Evolutionary conservation across 2,113 vertebrate genomes (phyloP).

Genomic region (Hiodon alosoides): DNA sequence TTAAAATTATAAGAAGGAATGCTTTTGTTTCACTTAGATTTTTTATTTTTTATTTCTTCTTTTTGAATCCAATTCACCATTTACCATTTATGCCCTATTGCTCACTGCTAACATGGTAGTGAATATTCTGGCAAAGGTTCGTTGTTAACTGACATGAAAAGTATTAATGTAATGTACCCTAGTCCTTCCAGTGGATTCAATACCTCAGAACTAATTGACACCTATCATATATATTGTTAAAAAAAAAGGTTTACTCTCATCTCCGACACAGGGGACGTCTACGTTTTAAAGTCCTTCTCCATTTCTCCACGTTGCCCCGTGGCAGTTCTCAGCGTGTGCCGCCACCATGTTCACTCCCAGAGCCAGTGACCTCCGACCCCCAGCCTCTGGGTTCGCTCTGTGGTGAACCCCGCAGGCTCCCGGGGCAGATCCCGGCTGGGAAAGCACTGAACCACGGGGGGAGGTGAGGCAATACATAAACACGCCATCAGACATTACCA

Average conservation of each 20-base stretch:
- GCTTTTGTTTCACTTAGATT: constrained; percentile 40
- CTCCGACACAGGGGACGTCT: background rate
- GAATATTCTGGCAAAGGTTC: background rate
- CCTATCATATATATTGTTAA: background rate
- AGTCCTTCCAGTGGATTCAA: background rate
- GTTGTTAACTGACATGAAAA: background rate
- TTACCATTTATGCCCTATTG: constrained; percentile 18
- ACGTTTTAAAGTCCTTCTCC: background rate
- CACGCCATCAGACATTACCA: constrained; percentile 23
- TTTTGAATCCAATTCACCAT: constrained; percentile 43
- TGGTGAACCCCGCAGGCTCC: constrained; percentile 42
- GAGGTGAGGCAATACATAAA: background rate
- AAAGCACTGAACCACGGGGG: constrained; percentile 14
- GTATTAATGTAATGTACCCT: background rate
- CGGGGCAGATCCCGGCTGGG: constrained; percentile 36
- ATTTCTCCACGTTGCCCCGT: background rate
- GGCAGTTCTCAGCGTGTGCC: background rate
- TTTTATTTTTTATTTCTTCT: constrained; percentile 40
- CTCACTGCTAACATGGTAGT: background rate
- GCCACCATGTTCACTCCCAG: constrained; percentile 35
- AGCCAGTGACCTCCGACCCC: constrained; percentile 46
- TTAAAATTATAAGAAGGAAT: constrained; percentile 49
- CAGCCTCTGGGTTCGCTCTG: constrained; percentile 42
- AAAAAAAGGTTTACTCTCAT: background rate
- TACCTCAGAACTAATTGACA: background rate